Evolutionary conservation across 2,113 vertebrate genomes (phyloP).

Genomic region (Ptilorrhoa leucosticta): DNA sequence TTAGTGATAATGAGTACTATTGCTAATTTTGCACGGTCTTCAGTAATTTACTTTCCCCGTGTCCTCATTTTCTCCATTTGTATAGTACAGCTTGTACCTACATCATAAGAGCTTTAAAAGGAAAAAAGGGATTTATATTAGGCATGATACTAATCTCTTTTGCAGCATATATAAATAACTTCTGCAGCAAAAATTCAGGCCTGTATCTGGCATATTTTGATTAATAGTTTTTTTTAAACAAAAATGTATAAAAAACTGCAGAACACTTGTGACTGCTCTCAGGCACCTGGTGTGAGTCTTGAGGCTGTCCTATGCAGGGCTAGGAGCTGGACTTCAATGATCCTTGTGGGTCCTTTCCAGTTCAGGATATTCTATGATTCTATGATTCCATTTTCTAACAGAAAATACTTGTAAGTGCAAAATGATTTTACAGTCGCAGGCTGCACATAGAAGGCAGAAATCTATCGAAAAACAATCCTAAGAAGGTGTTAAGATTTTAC

Average conservation of each 20-base stretch:
- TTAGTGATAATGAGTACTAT: not conserved
- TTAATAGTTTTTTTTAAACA: not conserved
- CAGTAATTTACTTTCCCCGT: not conserved
- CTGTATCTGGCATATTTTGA: not conserved
- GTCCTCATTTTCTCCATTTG: not conserved
- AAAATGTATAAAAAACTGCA: not conserved
- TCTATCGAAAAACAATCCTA: not conserved
- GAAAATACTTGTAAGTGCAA: not conserved
- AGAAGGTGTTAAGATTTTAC: not conserved
- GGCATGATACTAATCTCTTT: not conserved
- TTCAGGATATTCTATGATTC: not conserved
- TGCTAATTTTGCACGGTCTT: conserved; percentile 8
- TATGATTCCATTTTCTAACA: not conserved
- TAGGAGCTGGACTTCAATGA: not conserved
- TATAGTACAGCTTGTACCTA: not conserved
- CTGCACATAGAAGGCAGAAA: not conserved
- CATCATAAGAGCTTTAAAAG: not conserved
- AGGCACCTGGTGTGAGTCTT: not conserved
- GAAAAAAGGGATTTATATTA: conserved; percentile 10
- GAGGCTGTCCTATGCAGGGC: not conserved
- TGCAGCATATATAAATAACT: conserved; percentile 7
- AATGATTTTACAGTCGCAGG: not conserved
- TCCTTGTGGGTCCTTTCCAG: not conserved
- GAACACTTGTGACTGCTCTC: not conserved
- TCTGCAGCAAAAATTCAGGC: not conserved